Evolutionary conservation across 2,888 invertebrate genomes (phyloP), one percentile per base, ranked within the genome.

Genomic region (Ecliptopera silaceata): DNA sequence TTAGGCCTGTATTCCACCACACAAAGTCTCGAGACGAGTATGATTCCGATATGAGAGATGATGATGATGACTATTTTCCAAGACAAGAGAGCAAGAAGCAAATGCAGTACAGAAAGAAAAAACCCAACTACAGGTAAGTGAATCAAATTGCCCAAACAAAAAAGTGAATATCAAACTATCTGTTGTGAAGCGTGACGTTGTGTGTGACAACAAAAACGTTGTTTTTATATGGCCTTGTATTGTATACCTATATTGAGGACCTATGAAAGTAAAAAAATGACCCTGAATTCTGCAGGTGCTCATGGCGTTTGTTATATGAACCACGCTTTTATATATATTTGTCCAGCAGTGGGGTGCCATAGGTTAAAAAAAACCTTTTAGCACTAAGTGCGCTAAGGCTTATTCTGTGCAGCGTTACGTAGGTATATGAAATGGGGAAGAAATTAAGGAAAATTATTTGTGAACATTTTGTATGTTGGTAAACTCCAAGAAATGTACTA

Each of bases 1-100:
- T 93, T 34, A 88, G 92, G 66, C 93, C 93, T 1, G 88, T 93
- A 52, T 89, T 89, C 72, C 90, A 91, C 65, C 88, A 90, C 66
- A 78, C 87, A 17, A 79, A 80, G 59, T 66, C 82, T 5, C 48
- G 58, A 12, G 58, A 88, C 13, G 86, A 86, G 13, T 66, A 70
- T 26, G 82, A 84, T 4, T 59, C 72, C 1, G 80, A 77, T 29
- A 64, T 70, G 5, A 61, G 71, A 34, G 72, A 74, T 4, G 89
- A 86, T 2, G 89, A 86, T 2, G 82, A 80, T 1, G 86, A 88
- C 38, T 87, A 84, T 54, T 61, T 70, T 42, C 80, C 80, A 0
- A 76, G 87, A 31, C 89, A 83, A 1, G 84, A 85, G 26, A 63
- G 59, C 52, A 83, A 82, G 60, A 88, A 79, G 62, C 68, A 72